Base-by-base conservation (phyloP, 2,113 vertebrate genomes). In the Corythaixoides concolor region DNA sequence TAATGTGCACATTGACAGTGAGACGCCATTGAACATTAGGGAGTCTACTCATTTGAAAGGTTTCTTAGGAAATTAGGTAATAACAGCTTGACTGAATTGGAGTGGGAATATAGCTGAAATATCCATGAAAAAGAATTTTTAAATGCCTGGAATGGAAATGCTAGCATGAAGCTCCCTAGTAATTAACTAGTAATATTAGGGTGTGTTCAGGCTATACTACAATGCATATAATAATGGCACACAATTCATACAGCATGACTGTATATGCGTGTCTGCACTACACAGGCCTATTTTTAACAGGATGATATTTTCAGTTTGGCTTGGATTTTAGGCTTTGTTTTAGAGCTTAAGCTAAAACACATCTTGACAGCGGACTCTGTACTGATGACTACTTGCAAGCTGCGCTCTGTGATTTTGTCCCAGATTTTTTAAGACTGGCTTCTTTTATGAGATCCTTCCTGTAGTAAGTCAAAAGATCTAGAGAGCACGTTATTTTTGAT, bases 241-340 rank as follows among this genome's bases (percentile, higher is more conserved):
- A 41, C 18, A 45, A 33, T 70, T 84, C 35, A 49, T n/a, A 12
- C 5, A 78, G 37, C 33, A 13, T 23, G 23, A 52, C 43, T 68
- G 5, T 74, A 16, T 47, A 6, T 27, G 17, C 23, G 19, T 28
- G 12, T 27, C 59, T 92, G 35, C 22, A 56, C 13, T 26, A 37
- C 28, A 41, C n/a, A 58, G 18, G 9, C 50, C 33, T 78, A 1
- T 33, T 72, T 89, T 82, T 60, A 69, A 87, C 30, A 78, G 11
- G 9, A 4, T 68, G 60, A 49, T 2, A 52, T 75, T 73, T 93
- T 87, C 17, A 28, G 2, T 91, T 69, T 50, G 67, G 49, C 66
- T 84, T 78, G 64, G 30, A 70, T 77, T 90, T 85, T 62, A 82
- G 66, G 15, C 33, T 96, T 96, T 66, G 24, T 56, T 94, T 88